Base-by-base conservation (phyloP, 1,140 invertebrate genomes). In the Amyelois transitella region DNA sequence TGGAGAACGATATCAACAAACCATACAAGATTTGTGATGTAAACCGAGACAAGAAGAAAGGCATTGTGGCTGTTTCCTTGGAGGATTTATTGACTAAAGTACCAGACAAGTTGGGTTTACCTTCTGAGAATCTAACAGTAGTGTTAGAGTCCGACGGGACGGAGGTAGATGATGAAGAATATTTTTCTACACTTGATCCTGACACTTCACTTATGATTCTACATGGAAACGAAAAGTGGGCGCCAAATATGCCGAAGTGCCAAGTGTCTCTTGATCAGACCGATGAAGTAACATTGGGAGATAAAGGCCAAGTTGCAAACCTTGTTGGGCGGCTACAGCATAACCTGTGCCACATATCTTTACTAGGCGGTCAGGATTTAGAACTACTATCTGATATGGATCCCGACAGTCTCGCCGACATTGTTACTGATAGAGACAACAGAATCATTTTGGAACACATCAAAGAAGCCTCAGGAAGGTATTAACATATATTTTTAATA, bases 151-250 rank as follows among this genome's bases (percentile, higher is more conserved):
- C 91, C 55, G 95, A 96, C 86, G 95, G 94, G 17, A 96, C 95
- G 0, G 95, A 96, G 90, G 94, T 96, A 25, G 95, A 96, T 65
- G 95, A 96, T 71, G 94, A 96, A 78, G 95, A 96, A 75, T 96
- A 96, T 81, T 96, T 96, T 79, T 93, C 92, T 25, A 96, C 94
- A 0, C 86, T 96, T 50, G 94, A 96, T 69, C 92, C 91, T 57
- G 94, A 96, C 69, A 95, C 94, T 6, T 93, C 91, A 71, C 88
- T 96, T 60, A 96, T 96, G 93, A 90, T 95, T 6, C 89, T 96
- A 18, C 91, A 91, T 49, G 91, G 91, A 14, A 91, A 91, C 60
- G 92, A 96, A 78, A 93, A 93, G 69, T 95, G 94, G 94, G 86
- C 90, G 43, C 86, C 85, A 4, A 87, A 88, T 62, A 82, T 86